Evolutionary conservation across 2,113 vertebrate species (phyloP).

Genomic region (Channa argus): DNA sequence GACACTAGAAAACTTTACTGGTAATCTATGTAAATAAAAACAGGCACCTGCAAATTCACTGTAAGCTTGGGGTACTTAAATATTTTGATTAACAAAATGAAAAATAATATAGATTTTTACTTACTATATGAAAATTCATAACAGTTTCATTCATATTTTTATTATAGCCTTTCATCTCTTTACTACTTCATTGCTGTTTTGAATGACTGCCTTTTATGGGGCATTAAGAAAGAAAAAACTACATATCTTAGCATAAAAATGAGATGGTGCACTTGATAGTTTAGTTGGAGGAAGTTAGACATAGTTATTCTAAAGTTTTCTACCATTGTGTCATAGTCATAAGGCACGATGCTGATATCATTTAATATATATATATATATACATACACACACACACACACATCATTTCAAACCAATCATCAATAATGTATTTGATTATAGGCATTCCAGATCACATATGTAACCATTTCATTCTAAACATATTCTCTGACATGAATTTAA

Average conservation of each 20-base stretch:
- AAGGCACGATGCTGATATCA: not conserved
- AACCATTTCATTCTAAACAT: not conserved
- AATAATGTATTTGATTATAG: too few species aligned
- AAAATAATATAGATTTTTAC: not conserved
- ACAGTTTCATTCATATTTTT: constrained; percentile 28
- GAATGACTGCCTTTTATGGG: constrained; percentile 48
- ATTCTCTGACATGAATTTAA: not conserved
- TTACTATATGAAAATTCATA: constrained; percentile 12
- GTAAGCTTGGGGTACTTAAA: constrained; percentile 2
- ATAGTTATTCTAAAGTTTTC: constrained; percentile 5
- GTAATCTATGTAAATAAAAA: constrained; percentile 49
- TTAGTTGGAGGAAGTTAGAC: constrained; percentile 20
- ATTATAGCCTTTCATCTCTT: constrained; percentile 22
- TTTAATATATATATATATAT: not conserved
- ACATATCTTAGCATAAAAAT: not conserved
- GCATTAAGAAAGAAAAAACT: constrained; percentile 10
- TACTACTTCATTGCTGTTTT: constrained; percentile 37
- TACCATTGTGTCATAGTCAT: not conserved
- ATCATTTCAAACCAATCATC: too few species aligned
- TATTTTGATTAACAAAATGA: not conserved
- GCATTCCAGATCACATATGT: too few species aligned
- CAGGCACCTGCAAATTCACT: constrained; percentile 32
- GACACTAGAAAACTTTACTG: constrained; percentile 38
- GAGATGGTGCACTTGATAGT: not conserved
- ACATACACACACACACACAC: too few species aligned